Base-by-base conservation (phyloP, 2,113 vertebrate genomes). In the Rhynchomys soricoides region DNA sequence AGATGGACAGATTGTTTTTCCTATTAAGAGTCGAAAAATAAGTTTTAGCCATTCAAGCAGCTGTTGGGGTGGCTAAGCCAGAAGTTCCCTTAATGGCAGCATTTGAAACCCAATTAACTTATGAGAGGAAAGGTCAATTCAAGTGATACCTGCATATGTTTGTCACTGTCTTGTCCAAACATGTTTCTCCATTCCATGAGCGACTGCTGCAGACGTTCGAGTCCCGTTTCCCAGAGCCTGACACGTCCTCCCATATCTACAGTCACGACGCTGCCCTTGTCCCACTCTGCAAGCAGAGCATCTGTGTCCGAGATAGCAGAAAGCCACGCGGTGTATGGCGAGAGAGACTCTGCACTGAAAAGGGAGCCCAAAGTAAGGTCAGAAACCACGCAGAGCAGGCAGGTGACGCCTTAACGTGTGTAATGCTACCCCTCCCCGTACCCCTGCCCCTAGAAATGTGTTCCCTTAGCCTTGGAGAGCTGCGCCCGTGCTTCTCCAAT, bases 131-230 rank as follows among this genome's bases (percentile, higher is more conserved):
- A 90, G 68, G 74, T 59, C 37, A 55, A 1, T 74, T 43, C 2
- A 16, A 45, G 10, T 3, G 70, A 90, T 99, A 99, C 99, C 99
- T 99, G 99, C 55, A 99, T 19, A 3, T 99, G 99, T 70, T 98
- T 98, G 74, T 99, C 98, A 26, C 99, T 99, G 78, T 99, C 99
- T 73, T 99, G 97, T 16, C 99, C 99, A 31, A 99, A 99, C 99
- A 99, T 99, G 94, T 99, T 99, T 95, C 98, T 99, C 99, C 99
- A 99, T 2, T 99, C 99, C 98, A 99, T 98, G 91, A 99, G 99
- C 0, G 99, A 99, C 3, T 97, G 98, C 97, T 99, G 99, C 66
- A 99, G 98, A 45, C 97, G 99, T 48, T 99, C 99, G 57, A 99
- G 94, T 89, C 99, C 99, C 0, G 99, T 99, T 97, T 99, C 99